Conservation (phyloP, 2,888 invertebrate genomes). For the Anthophora plumipes region DNA sequence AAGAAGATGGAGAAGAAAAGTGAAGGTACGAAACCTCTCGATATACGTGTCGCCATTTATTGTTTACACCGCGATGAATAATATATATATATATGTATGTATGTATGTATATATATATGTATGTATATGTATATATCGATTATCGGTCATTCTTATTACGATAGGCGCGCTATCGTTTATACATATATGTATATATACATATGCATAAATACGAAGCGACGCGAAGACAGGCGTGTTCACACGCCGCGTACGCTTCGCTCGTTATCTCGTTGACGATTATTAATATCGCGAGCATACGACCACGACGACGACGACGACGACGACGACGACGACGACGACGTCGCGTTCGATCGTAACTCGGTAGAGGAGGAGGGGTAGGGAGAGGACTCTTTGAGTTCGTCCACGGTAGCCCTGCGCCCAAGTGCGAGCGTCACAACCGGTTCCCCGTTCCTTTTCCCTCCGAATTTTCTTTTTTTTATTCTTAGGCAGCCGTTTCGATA, state of each 20-base stretch:
- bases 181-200: constrained; percentile 45
- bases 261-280: constrained; percentile 70
- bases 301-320: no score
- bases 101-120: no score
- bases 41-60: constrained; percentile 73
- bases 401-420: constrained; percentile 47
- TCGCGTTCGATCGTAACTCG: constrained; percentile 47
- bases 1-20: no score
- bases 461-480: neutral
- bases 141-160: constrained; percentile 68
- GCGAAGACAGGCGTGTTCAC: constrained; percentile 13
- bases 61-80: constrained; percentile 71
- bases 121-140: constrained; percentile 68
- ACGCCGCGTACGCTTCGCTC: constrained; percentile 53
- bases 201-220: constrained; percentile 39
- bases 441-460: no score
- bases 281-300: constrained; percentile 49
- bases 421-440: constrained; percentile 35
- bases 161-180: constrained; percentile 66
- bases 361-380: no score
- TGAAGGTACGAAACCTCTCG: constrained; percentile 66
- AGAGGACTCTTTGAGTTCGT: constrained; percentile 42
- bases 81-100: no score
- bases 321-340: constrained; percentile 22
- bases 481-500: constrained; percentile 24